Conservation (phyloP, 2,888 invertebrate genomes). For the Strigamia maritima region DNA sequence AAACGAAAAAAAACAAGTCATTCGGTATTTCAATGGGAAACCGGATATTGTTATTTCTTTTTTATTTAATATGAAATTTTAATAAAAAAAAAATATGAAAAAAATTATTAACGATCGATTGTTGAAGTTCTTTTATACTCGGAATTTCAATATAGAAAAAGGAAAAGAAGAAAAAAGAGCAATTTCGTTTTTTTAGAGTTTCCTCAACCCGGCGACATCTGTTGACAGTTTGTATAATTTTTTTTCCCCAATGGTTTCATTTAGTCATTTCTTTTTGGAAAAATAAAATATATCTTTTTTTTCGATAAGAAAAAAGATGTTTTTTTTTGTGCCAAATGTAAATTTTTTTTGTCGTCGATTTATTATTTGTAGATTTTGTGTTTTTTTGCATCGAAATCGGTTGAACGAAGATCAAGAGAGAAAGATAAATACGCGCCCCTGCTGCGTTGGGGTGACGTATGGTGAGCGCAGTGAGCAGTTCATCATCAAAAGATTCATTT, state of each 20-base stretch:
- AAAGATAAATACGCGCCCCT: conserved; percentile 18
- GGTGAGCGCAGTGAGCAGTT: background rate
- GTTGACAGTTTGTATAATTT: background rate
- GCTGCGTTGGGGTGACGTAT: background rate
- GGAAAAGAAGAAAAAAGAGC: background rate
- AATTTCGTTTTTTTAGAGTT: background rate
- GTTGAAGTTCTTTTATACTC: background rate
- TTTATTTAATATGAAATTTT: no score
- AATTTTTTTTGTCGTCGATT: background rate
- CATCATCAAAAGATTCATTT: background rate
- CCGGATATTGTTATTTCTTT: no score
- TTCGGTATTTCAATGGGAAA: background rate
- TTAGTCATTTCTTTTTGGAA: no score
- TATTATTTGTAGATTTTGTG: conserved; percentile 17
- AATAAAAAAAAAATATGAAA: no score
- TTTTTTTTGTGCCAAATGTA: no score
- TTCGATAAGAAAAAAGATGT: no score
- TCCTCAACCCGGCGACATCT: background rate
- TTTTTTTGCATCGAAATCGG: background rate
- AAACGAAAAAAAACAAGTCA: background rate
- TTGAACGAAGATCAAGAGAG: conserved; percentile 18
- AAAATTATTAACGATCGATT: background rate
- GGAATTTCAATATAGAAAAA: background rate
- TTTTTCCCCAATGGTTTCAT: background rate
- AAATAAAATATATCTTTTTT: no score